A percentile compares a stretch with the other conserved stretches of the same genome.
These are phyloP conservation scores for Lasioglossum lativentre DNA, from an alignment of 2,888 invertebrate species.

Conservation along the genomic window DNA sequence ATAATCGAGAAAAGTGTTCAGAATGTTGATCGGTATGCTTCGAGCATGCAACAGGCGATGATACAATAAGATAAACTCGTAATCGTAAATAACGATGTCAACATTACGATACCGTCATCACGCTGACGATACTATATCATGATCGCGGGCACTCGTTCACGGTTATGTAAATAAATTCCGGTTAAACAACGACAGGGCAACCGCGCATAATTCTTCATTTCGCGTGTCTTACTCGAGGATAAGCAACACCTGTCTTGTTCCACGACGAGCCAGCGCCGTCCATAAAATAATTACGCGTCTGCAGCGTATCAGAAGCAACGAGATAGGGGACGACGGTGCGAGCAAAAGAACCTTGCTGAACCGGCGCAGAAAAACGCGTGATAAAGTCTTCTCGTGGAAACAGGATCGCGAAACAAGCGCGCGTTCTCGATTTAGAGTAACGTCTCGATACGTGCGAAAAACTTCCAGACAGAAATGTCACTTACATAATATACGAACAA, in stretches of 20 bases:
- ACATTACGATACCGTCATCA: neutral
- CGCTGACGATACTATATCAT: neutral
- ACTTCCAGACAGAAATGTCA: too few relatives aligned
- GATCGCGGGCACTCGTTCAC: constrained; percentile 8
- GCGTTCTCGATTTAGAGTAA: too few relatives aligned
- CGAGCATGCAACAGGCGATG: neutral
- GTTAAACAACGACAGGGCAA: constrained; percentile 39
- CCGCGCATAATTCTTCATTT: constrained; percentile 62
- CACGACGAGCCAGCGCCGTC: constrained; percentile 33
- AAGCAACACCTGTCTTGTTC: constrained; percentile 50
- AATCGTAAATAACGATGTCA: neutral
- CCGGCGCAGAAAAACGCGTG: constrained; percentile 27
- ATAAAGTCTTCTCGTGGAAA: constrained; percentile 48
- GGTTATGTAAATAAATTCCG: constrained; percentile 60
- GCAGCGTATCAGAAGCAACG: neutral
- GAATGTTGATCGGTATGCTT: neutral
- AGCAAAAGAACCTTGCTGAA: neutral
- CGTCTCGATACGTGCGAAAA: too few relatives aligned
- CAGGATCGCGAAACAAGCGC: constrained; percentile 32
- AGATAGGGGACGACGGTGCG: neutral
- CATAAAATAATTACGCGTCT: constrained; percentile 56
- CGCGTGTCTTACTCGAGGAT: constrained; percentile 37
- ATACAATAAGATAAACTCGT: neutral
- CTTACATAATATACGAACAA: too few relatives aligned
- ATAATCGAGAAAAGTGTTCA: neutral